Evolutionary conservation across 2,113 vertebrate species (phyloP), one percentile per base, ranked within the genome.

Genomic region (Opisthocomus hoazin): DNA sequence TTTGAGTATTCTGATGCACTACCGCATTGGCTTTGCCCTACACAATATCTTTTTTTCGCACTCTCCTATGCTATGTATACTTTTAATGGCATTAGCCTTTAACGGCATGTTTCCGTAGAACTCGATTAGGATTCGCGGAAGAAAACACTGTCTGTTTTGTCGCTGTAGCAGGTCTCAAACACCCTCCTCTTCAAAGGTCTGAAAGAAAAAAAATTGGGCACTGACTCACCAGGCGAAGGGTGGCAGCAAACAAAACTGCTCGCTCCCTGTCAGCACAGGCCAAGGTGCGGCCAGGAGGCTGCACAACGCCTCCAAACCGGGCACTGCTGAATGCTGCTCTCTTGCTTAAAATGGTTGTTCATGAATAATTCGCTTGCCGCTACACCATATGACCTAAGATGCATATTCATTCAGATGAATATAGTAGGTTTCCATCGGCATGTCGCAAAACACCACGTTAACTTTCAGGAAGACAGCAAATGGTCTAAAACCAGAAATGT

Each of bases 381-480:
- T 75, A 76, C 4, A 68, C 32, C 26, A 15, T 16, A 63, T 4
- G 15, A 79, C 69, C 26, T 29, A 58, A 43, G 34, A 61, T 22
- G 22, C 65, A 34, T 46, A 61, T 39, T 45, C 19, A 90, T 29
- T 71, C 39, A 76, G 36, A 18, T 32, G 10, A 78, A 54, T n/a
- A 14, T 2, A 61, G 36, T 70, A 37, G 61, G 70, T 53, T 90
- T 68, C 46, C 43, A 69, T 7, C 2, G 3, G 12, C 74, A 63
- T 17, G 19, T 39, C 66, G 61, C 64, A 89, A 87, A 60, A 24
- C 19, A 56, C 30, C 15, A 16, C 20, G 34, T 41, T 64, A 75
- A 50, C 79, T 91, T 90, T 91, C 70, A 87, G 46, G 71, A 94
- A 93, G 89, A 96, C 73, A 87, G 61, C 79, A 96, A 93, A 89